Evolutionary conservation across 2,113 vertebrate species (phyloP).

Genomic region (Otis tarda): DNA sequence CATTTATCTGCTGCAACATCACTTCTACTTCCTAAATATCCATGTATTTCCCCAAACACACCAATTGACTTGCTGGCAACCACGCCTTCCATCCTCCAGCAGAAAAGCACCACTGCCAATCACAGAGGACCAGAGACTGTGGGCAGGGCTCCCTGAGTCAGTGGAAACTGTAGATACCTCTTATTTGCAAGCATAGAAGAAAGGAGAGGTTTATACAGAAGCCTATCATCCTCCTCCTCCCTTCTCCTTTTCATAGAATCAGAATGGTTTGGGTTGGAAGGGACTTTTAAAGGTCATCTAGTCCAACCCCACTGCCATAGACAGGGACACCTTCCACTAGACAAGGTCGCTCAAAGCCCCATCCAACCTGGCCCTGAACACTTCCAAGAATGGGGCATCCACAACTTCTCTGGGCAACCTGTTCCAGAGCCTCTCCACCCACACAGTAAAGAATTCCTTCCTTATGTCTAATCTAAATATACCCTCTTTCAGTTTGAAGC

Average conservation of each 20-base stretch:
- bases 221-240: not conserved
- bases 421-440: too few relatives aligned
- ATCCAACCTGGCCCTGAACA: too few relatives aligned
- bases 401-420: too few relatives aligned
- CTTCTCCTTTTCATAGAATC: not conserved
- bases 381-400: too few relatives aligned
- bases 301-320: too few relatives aligned
- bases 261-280: too few relatives aligned
- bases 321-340: too few relatives aligned
- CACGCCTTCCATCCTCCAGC: not conserved
- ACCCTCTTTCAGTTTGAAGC: too few relatives aligned
- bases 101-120: not conserved
- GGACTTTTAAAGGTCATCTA: too few relatives aligned
- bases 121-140: not conserved
- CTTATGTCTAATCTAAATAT: too few relatives aligned
- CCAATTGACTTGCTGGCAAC: not conserved
- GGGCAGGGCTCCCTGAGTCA: not conserved
- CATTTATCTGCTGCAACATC: not conserved
- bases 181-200: not conserved
- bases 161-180: rapidly evolving
- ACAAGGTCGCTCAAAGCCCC: too few relatives aligned
- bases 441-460: too few relatives aligned
- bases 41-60: not conserved
- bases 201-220: not conserved
- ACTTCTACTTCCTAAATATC: not conserved